Evolutionary conservation across 2,888 invertebrate species (phyloP).

Genomic region (Eremobia ochroleuca): DNA sequence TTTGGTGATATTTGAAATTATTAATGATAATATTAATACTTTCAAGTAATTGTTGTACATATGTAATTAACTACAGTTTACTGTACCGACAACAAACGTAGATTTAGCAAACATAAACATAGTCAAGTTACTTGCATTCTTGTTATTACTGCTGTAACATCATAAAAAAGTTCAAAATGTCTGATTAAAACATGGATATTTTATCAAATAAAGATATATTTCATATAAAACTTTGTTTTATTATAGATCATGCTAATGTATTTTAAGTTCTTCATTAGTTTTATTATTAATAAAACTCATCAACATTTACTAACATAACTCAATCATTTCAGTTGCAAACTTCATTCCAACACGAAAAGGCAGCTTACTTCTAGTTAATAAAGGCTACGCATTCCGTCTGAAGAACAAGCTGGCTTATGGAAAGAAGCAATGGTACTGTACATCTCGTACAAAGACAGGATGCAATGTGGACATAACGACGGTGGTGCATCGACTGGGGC

Average conservation of each 20-base stretch:
- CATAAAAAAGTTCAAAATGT: neutral
- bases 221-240: constrained; percentile 17
- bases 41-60: neutral
- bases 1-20: neutral
- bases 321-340: constrained; percentile 82
- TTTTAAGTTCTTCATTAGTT: constrained; percentile 1
- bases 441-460: constrained; percentile 83
- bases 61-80: neutral
- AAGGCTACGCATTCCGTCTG: constrained; percentile 85
- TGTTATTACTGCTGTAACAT: neutral
- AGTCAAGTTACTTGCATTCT: neutral
- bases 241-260: constrained; percentile 4
- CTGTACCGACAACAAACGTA: neutral
- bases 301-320: constrained; percentile 49
- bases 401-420: constrained; percentile 87
- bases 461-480: constrained; percentile 86
- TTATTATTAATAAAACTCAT: neutral
- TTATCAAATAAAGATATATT: constrained; percentile 15
- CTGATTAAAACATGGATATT: neutral
- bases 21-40: neutral
- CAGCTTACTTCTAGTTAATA: constrained; percentile 82
- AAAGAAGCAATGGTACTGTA: constrained; percentile 88
- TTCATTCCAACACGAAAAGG: constrained; percentile 87
- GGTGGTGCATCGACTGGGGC: constrained; percentile 76
- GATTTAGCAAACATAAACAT: constrained; percentile 4